Evolutionary conservation across 1,140 invertebrate genomes (phyloP), one percentile per base, ranked within the genome.

Genomic region (Aphidius ervi): DNA sequence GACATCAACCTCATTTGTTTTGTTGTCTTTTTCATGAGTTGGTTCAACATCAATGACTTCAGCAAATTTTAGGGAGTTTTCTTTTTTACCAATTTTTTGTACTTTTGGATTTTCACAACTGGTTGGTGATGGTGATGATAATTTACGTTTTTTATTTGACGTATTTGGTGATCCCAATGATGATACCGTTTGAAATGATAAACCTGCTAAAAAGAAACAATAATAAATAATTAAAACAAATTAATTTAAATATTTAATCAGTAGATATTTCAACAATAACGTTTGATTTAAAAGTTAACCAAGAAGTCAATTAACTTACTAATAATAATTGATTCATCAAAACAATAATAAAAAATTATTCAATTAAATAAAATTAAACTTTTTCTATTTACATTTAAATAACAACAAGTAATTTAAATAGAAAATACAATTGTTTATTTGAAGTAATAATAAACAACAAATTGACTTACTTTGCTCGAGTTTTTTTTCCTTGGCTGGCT

Each of bases 131-230:
- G 74, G 69, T 3, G 74, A 70, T 6, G 50, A 40, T 40, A 71
- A 42, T 64, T 80, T 80, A 46, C 78, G 68, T 53, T 80, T 80
- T 40, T 77, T 80, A 2, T 45, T 69, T n/a, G 63, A 53, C 0
- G 63, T 49, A 20, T 69, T 68, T 41, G 71, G 56, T 5, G 71
- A 64, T 46, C 70, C 68, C 5, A 62, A 23, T 0, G 73, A 57
- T 63, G 63, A 68, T 6, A 70, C 58, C 53, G 56, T 70, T 74
- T 75, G 69, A 65, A 80, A 80, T 40, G 78, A 70, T 9, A 79
- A 61, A 53, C 69, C 71, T 48, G 70, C 78, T 80, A 55, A 53
- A 20, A 46, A 52, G n/a, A 31, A n/a, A 61, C 31, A n/a, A n/a
- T n/a, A n/a, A n/a, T n/a, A n/a, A n/a, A n/a, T n/a, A n/a, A n/a